phyloP scores from a whole-genome alignment of 2,888 invertebrate species.

The Orthonychiurus folsomi region DNA sequence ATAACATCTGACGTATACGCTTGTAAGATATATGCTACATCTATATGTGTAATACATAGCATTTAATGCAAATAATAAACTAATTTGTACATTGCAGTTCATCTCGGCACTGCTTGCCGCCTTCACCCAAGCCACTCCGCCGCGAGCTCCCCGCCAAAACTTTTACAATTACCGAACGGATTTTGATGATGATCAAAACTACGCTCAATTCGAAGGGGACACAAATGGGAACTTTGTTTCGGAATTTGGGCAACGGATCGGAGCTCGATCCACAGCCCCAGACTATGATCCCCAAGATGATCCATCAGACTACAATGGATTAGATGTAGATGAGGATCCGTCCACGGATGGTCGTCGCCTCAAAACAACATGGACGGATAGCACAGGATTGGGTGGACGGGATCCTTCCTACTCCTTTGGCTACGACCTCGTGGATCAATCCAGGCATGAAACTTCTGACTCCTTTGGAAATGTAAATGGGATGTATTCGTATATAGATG shows the following conservation, averaged over 20 bases:
- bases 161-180: constrained; percentile 14
- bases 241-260: neutral
- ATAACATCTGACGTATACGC: too few relatives aligned
- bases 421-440: constrained; percentile 28
- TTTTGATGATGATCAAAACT: constrained; percentile 10
- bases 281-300: neutral
- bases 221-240: constrained; percentile 3
- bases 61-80: too few relatives aligned
- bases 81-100: too few relatives aligned
- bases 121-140: neutral
- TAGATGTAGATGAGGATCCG: neutral
- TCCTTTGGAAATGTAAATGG: constrained; percentile 30
- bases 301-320: neutral
- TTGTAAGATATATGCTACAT: too few relatives aligned
- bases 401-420: constrained; percentile 34
- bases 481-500: constrained; percentile 28
- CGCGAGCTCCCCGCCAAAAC: neutral
- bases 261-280: neutral
- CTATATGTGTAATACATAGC: too few relatives aligned
- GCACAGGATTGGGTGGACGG: constrained; percentile 6
- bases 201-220: constrained; percentile 6
- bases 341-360: neutral
- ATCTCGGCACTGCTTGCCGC: neutral
- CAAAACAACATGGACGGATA: constrained; percentile 3
- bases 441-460: constrained; percentile 31